phyloP scores from a whole-genome alignment of 1,140 invertebrate genomes.

The Pectinophora gossypiella region DNA sequence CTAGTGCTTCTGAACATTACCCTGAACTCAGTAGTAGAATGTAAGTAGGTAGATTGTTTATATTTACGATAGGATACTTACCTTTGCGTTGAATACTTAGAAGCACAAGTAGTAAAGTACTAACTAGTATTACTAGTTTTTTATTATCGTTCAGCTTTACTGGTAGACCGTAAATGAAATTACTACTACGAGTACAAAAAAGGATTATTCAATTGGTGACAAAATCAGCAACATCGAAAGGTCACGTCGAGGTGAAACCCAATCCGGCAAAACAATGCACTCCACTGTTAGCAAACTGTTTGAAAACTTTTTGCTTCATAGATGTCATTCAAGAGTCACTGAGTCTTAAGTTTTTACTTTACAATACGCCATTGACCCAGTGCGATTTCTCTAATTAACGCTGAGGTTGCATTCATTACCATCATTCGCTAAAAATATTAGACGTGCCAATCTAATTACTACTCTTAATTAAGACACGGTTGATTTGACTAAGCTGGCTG shows the following conservation, averaged over 20 bases:
- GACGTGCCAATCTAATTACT: background rate
- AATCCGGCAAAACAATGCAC: constrained; percentile 17
- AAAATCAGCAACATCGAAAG: constrained; percentile 22
- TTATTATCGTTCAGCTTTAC: too few relatives aligned
- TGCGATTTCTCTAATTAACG: constrained; percentile 46
- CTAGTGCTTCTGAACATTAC: too few relatives aligned
- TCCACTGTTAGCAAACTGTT: constrained; percentile 9
- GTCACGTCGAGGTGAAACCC: constrained; percentile 22
- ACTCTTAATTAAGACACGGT: background rate
- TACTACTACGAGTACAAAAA: too few relatives aligned
- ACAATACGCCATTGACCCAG: constrained; percentile 36
- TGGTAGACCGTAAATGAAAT: too few relatives aligned
- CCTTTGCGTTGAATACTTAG: too few relatives aligned
- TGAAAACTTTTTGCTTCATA: constrained; percentile 25
- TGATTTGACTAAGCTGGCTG: background rate
- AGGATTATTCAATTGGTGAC: too few relatives aligned
- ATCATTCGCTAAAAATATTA: background rate
- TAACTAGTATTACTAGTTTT: too few relatives aligned
- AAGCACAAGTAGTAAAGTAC: too few relatives aligned
- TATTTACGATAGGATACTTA: too few relatives aligned
- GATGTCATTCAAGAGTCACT: constrained; percentile 25
- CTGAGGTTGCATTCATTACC: constrained; percentile 18
- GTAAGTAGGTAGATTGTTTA: too few relatives aligned
- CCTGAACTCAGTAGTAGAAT: too few relatives aligned
- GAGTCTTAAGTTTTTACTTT: constrained; percentile 26